These are phyloP conservation scores for Decapterus maruadsi DNA, from an alignment of 2,797 vertebrate species.

Conservation along the genomic window DNA sequence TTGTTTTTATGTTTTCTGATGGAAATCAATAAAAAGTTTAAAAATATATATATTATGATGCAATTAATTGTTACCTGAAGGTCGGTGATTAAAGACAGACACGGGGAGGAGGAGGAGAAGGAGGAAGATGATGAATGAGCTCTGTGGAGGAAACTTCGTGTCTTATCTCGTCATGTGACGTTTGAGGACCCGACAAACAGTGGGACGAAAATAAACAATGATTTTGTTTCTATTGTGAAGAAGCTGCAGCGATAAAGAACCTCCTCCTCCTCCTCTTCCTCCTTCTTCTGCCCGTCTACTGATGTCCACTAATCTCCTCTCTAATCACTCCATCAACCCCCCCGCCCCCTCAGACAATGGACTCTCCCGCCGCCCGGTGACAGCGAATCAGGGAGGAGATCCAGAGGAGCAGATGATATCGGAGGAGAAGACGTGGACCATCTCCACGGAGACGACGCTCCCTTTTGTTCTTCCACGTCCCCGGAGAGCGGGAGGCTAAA, in stretches of 20 bases:
- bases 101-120: neutral
- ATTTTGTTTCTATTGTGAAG: no score
- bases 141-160: neutral
- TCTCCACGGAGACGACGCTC: slow-evolving; percentile 16
- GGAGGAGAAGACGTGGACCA: slow-evolving; percentile 31
- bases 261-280: neutral
- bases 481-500: slow-evolving; percentile 67
- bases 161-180: no score
- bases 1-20: no score
- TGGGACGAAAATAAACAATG: neutral
- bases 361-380: slow-evolving; percentile 58
- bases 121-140: neutral
- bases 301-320: slow-evolving; percentile 64
- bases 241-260: neutral
- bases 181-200: neutral
- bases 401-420: slow-evolving; percentile 54
- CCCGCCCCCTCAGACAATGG: slow-evolving; percentile 70
- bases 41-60: no score
- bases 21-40: no score
- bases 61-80: no score
- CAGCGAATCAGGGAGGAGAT: slow-evolving; percentile 54
- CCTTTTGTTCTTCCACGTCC: slow-evolving; percentile 75
- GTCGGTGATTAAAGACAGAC: slow-evolving; percentile 40
- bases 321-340: slow-evolving; percentile 67
- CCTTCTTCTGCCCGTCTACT: slow-evolving; percentile 9